Evolutionary conservation across 2,797 vertebrate genomes (phyloP).

Genomic region (Gymnothorax reevesii): DNA sequence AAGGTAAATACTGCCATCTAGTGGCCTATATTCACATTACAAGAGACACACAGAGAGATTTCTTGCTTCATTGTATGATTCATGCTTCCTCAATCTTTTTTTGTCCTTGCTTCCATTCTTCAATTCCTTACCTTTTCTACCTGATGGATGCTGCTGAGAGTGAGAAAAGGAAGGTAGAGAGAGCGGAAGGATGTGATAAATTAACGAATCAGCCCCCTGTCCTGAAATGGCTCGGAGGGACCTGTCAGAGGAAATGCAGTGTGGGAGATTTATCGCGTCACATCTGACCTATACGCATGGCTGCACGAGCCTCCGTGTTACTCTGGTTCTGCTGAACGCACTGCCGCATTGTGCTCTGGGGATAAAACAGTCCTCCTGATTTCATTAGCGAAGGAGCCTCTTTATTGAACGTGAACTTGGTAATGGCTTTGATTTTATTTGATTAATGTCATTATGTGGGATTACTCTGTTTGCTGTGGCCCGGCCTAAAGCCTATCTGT

Average conservation of each 20-base stretch:
- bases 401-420: constrained; percentile 26
- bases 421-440: constrained; percentile 35
- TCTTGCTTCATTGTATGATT: no score
- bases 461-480: constrained; percentile 23
- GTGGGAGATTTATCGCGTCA: constrained; percentile 40
- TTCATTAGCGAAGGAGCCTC: constrained; percentile 8
- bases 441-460: constrained; percentile 28
- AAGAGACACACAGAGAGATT: no score
- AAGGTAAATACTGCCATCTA: no score
- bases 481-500: not conserved
- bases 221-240: constrained; percentile 51
- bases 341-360: not conserved
- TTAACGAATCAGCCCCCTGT: constrained; percentile 54
- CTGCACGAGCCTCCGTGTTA: not conserved
- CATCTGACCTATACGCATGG: constrained; percentile 38
- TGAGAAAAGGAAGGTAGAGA: no score
- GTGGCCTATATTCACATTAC: no score
- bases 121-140: no score
- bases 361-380: constrained; percentile 5
- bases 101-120: no score
- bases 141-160: no score
- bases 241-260: constrained; percentile 38
- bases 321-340: not conserved
- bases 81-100: no score
- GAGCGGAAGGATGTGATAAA: constrained; percentile 12